phyloP scores from a whole-genome alignment of 2,888 invertebrate genomes.

The Scrobipalpa costella region DNA sequence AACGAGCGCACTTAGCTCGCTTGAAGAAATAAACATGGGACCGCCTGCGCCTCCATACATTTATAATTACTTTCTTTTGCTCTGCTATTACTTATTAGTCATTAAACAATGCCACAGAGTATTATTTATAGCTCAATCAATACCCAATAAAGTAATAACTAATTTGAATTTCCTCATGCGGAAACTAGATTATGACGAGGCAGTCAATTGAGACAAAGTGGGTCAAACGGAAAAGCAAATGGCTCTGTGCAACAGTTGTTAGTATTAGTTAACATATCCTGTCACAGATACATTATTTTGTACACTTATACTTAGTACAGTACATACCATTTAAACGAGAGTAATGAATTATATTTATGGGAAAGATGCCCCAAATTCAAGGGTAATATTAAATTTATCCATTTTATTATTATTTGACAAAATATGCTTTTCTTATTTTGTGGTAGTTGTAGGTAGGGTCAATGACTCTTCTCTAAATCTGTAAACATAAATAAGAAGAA shows the following conservation, averaged over 20 bases:
- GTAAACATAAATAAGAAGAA: too few relatives aligned
- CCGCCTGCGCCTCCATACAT: not conserved
- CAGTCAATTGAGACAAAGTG: slow-evolving; percentile 39
- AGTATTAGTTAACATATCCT: slow-evolving; percentile 18
- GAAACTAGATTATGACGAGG: slow-evolving; percentile 36
- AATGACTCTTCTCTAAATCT: too few relatives aligned
- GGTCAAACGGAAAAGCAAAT: slow-evolving; percentile 40
- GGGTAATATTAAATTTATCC: too few relatives aligned
- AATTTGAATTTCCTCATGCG: slow-evolving; percentile 28
- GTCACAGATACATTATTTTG: slow-evolving; percentile 1
- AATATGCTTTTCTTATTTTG: too few relatives aligned
- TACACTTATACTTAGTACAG: not conserved
- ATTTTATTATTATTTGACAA: too few relatives aligned
- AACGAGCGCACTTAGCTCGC: slow-evolving; percentile 1
- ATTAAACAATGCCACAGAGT: not conserved
- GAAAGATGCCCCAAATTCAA: too few relatives aligned
- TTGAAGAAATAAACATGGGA: slow-evolving; percentile 29
- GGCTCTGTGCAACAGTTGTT: slow-evolving; percentile 26
- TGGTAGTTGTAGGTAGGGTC: too few relatives aligned
- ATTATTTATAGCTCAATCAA: slow-evolving; percentile 15
- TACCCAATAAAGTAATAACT: slow-evolving; percentile 16
- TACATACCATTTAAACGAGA: not conserved
- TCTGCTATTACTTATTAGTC: slow-evolving; percentile 12
- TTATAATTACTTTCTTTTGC: not conserved
- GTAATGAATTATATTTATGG: not conserved